Evolutionary conservation across 2,113 vertebrate species (phyloP).

Genomic region (Macquaria ambigua): DNA sequence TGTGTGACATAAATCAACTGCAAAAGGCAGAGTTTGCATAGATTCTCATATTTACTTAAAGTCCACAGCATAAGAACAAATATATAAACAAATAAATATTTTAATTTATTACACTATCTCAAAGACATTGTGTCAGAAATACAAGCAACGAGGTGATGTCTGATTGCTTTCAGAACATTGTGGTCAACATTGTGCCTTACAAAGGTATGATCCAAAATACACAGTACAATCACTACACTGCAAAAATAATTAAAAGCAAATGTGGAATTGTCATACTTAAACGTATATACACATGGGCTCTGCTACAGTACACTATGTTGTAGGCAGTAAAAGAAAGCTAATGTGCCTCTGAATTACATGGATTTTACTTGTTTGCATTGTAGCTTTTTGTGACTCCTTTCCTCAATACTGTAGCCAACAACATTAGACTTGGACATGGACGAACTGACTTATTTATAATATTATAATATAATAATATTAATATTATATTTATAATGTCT

Average conservation of each 20-base stretch:
- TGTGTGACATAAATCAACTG: not conserved
- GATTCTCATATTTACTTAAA: conserved; percentile 34
- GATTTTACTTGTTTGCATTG: conserved; percentile 2
- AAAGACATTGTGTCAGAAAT: conserved; percentile 53
- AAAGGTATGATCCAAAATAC: conserved; percentile 58
- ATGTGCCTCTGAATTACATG: not conserved
- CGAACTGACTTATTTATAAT: not conserved
- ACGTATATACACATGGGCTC: conserved; percentile 23
- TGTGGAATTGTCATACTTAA: conserved; percentile 4
- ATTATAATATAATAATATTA: too few species aligned
- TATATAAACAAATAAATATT: conserved; percentile 80
- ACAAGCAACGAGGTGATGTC: conserved; percentile 46
- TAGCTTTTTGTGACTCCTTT: conserved; percentile 1
- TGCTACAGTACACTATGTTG: conserved; percentile 10
- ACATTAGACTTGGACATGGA: not conserved
- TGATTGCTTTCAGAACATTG: conserved; percentile 49
- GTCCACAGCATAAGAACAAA: conserved; percentile 46
- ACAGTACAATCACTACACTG: conserved; percentile 49
- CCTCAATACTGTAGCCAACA: conserved; percentile 4
- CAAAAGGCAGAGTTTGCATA: not conserved
- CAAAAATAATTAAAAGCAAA: conserved; percentile 46
- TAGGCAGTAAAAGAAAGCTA: conserved; percentile 20
- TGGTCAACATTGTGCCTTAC: conserved; percentile 31
- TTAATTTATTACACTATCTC: conserved; percentile 68
- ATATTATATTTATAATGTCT: not conserved